A percentile compares a stretch with the other conserved stretches of the same genome.
These are phyloP conservation scores for Gadopsis bispinosus DNA, from an alignment of 2,797 vertebrate genomes.

Conservation along the genomic window DNA sequence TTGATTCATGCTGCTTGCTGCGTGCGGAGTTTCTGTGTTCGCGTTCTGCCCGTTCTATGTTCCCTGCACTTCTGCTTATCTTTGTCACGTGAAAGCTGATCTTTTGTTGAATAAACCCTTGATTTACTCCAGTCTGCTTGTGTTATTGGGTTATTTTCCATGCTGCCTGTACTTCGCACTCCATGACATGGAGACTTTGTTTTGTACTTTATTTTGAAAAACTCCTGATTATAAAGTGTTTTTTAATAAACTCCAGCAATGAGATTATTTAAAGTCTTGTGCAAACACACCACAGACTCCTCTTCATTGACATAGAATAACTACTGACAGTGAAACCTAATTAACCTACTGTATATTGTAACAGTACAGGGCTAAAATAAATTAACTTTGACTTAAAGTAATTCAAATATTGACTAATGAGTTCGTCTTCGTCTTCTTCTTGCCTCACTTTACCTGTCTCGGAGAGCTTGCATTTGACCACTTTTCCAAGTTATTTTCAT, in stretches of 20 bases:
- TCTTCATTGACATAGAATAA: not conserved
- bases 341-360: not conserved
- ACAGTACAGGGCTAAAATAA: not conserved
- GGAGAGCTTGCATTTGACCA: not conserved
- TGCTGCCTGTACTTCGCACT: too few species aligned
- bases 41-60: too few species aligned
- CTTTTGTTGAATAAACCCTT: too few species aligned
- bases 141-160: too few species aligned
- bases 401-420: not conserved
- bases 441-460: not conserved
- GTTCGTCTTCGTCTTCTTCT: too few species aligned
- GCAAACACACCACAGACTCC: not conserved
- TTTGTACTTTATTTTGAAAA: not conserved
- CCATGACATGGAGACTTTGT: not conserved
- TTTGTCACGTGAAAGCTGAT: too few species aligned
- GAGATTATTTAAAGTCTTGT: not conserved
- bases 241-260: not conserved
- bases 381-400: not conserved
- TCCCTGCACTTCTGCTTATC: too few species aligned
- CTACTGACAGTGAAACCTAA: not conserved
- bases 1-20: too few species aligned
- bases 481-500: not conserved
- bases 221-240: fast-evolving
- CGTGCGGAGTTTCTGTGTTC: too few species aligned
- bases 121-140: too few species aligned